Evolutionary conservation across 1,140 invertebrate genomes (phyloP), one percentile per base, ranked within the genome.

Genomic region (Drosophila pandora): DNA sequence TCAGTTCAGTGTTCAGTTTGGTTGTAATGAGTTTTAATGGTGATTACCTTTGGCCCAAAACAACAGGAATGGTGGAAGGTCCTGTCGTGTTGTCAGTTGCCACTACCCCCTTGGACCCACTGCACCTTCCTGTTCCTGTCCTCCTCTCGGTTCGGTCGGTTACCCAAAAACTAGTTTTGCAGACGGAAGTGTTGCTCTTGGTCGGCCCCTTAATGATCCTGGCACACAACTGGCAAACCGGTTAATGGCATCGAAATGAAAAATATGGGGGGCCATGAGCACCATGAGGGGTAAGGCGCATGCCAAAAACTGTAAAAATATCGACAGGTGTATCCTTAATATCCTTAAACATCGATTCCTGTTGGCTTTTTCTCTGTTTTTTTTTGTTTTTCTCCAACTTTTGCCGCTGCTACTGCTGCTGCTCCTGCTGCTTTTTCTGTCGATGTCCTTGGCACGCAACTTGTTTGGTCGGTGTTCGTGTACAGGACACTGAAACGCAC

Each of bases 321-420:
- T 87, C 84, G 83, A 87, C 83, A 87, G 83, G 83, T 87, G 83
- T 83, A 84, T 79, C 83, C 84, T 72, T 79, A 87, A 87, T 88
- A 79, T 89, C 83, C 83, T 83, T 79, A 68, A 78, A 78, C 78
- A 85, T 77, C 45, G 76, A 67, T 79, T 73, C 73, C 67, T 75
- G 68, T 58, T 75, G 64, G 58, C 58, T 58, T 68, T 60, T 57
- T 48, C 54, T 30, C 25, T 37, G 9, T n/a, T 37, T 37, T 34
- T 34, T 34, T 9, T 37, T 34, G 10, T 34, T 9, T 4, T 34
- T 25, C 43, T 45, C 25, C 57, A 62, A 62, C 53, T 70, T 39
- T 28, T 25, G 58, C 41, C 39, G 54, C 49, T 48, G 53, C 48
- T 17, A 17, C 17, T 17, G 17, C 17, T 17, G 17, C 17, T 17